Conservation (phyloP, 2,888 invertebrate species). For the Meganola albula region DNA sequence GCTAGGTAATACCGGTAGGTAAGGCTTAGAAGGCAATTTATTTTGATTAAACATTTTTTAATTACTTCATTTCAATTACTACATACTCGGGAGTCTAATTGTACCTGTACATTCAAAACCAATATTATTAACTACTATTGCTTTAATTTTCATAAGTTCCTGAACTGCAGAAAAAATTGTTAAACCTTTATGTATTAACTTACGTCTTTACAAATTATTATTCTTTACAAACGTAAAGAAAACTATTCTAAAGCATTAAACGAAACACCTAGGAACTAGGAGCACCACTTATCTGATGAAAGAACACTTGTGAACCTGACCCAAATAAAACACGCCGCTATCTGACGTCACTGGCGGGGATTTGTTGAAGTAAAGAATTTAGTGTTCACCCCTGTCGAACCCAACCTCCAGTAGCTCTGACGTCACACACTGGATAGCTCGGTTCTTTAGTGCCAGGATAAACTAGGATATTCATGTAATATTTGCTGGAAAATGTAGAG, state of each 20-base stretch:
- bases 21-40: too few species aligned
- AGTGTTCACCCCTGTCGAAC: slow-evolving; percentile 47
- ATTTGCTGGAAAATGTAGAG: too few species aligned
- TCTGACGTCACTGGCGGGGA: slow-evolving; percentile 39
- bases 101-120: too few species aligned
- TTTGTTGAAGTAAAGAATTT: slow-evolving; percentile 58
- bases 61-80: too few species aligned
- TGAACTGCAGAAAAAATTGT: too few species aligned
- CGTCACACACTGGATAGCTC: slow-evolving; percentile 14
- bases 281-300: slow-evolving; percentile 34
- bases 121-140: too few species aligned
- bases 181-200: too few species aligned
- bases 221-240: slow-evolving; percentile 3
- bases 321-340: slow-evolving; percentile 53
- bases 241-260: slow-evolving; percentile 15
- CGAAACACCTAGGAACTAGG: slow-evolving; percentile 12
- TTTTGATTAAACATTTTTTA: neutral
- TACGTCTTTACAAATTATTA: too few species aligned
- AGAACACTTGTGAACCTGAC: slow-evolving; percentile 42
- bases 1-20: too few species aligned
- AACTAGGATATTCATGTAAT: too few species aligned
- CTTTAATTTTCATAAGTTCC: too few species aligned
- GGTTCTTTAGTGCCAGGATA: neutral
- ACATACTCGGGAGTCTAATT: too few species aligned
- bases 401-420: slow-evolving; percentile 25